Evolutionary conservation across 2,113 vertebrate species (phyloP).

Genomic region (Ceyx cyanopectus): DNA sequence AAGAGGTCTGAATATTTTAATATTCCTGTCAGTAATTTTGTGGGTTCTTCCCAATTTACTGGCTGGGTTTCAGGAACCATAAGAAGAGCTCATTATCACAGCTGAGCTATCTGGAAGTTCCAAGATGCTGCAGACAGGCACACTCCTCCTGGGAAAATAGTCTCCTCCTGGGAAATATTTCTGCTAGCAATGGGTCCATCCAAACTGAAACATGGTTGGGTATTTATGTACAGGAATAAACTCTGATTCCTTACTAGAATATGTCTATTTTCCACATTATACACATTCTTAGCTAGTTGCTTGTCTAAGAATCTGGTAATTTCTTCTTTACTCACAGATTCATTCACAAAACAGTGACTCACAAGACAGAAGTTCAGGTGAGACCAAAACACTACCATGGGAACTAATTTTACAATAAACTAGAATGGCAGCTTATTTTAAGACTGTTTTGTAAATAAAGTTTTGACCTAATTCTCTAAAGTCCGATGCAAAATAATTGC

Average conservation of each 20-base stretch:
- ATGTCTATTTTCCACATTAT: neutral
- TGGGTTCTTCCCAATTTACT: neutral
- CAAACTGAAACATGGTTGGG: neutral
- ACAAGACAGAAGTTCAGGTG: neutral
- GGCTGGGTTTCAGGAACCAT: neutral
- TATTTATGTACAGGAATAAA: neutral
- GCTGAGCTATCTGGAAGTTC: neutral
- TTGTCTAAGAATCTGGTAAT: neutral
- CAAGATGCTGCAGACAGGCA: neutral
- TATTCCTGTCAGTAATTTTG: neutral
- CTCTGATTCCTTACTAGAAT: neutral
- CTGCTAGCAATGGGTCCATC: neutral
- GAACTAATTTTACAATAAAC: neutral
- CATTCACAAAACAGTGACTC: neutral
- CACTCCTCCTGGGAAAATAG: neutral
- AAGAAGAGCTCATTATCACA: neutral
- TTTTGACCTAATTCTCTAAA: constrained; percentile 3
- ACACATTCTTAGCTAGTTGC: neutral
- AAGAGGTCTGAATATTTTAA: neutral
- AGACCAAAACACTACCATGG: neutral
- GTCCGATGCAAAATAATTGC: neutral
- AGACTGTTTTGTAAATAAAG: neutral
- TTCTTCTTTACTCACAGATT: neutral
- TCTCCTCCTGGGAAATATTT: neutral
- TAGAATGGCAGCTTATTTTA: neutral